Conservation (phyloP, 2,797 vertebrate species). For the Ara ararauna region DNA sequence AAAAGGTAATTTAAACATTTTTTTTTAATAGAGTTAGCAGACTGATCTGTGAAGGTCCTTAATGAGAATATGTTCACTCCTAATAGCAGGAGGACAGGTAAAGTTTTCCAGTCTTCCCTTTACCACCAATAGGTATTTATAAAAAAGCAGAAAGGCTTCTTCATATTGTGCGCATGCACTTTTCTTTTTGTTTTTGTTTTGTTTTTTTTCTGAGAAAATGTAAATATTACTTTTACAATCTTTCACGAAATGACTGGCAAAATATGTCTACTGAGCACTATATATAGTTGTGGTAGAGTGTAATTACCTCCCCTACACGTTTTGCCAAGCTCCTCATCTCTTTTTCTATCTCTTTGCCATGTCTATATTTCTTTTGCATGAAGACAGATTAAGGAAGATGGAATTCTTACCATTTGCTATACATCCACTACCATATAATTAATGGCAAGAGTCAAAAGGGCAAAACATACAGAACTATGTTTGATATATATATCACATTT, state of each 20-base stretch:
- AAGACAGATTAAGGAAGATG: not conserved
- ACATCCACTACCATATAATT: not conserved
- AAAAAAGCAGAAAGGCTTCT: not conserved
- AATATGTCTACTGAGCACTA: not conserved
- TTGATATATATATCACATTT: not conserved
- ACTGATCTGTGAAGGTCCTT: not conserved
- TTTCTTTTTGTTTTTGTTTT: too few species aligned
- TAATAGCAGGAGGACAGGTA: not conserved
- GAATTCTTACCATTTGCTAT: not conserved
- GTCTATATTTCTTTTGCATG: not conserved
- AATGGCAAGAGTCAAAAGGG: not conserved
- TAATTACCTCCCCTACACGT: not conserved
- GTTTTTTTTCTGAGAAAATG: not conserved
- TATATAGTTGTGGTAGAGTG: not conserved
- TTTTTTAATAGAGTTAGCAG: not conserved
- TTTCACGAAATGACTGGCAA: not conserved
- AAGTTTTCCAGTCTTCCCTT: slow-evolving; percentile 17
- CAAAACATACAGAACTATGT: not conserved
- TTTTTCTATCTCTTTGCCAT: not conserved
- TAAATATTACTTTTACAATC: not conserved
- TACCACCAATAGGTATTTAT: not conserved
- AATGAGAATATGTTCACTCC: not conserved
- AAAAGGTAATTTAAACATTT: not conserved
- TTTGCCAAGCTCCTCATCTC: not conserved
- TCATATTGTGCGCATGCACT: not conserved